Evolutionary conservation across 1,140 invertebrate species (phyloP), one percentile per base, ranked within the genome.

Genomic region (Chymomyza costata): DNA sequence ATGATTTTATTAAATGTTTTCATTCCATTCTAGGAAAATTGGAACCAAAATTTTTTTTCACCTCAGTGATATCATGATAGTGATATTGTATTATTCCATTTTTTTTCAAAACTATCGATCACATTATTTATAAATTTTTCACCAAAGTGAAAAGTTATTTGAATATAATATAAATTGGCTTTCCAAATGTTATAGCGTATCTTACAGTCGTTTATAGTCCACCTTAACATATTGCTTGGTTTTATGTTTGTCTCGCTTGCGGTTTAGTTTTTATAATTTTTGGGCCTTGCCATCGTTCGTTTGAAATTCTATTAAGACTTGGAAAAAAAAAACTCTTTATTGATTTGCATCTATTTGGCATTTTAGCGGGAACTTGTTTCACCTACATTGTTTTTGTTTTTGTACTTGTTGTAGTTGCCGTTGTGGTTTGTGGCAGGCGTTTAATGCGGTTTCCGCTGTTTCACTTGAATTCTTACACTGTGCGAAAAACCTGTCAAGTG

Each of bases 331-430:
- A 67, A 73, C 49, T 70, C 66, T 54, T 64, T 81, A 78, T 78
- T 78, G 73, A 78, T 78, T 78, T 78, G 73, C 74, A 78, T 78
- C 73, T 80, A 66, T 66, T 63, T 71, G 57, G 48, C 53, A 58
- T 73, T 66, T n/a, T 71, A 52, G 56, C 43, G 58, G 67, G 52
- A 80, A 80, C 73, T 80, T 62, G 73, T 80, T 80, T 80, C 73
- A 80, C 73, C 73, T 80, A 80, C 73, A 80, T 80, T 68, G 50
- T 54, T 65, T 80, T 65, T 57, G 63, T 76, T 78, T 76, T 73
- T 67, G 71, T 63, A 80, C 67, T 66, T 71, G 73, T 73, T 67
- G 71, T 63, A 80, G 73, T 66, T 71, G 73, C 71, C 63, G 80
- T 73, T 71, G 71, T 58, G 66, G 63, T 57, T 53, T 32, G 8